Conservation (phyloP, 1,140 invertebrate genomes). For the Lamellibrachia luymesi region DNA sequence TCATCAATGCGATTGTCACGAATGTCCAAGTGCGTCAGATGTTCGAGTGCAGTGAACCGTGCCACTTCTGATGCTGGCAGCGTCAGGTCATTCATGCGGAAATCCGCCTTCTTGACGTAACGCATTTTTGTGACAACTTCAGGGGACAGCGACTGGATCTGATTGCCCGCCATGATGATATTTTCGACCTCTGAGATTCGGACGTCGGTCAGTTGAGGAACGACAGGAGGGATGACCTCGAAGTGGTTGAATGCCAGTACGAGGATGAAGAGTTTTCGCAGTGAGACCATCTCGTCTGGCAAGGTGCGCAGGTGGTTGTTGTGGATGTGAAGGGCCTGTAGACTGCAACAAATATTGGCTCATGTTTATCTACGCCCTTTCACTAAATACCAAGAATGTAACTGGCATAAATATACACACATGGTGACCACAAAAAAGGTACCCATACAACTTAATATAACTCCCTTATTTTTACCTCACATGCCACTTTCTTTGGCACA, state of each 20-base stretch:
- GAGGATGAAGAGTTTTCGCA: slow-evolving; percentile 48
- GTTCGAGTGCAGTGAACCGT: slow-evolving; percentile 48
- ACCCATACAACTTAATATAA: no score
- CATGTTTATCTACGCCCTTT: no score
- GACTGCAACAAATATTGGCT: slow-evolving; percentile 35
- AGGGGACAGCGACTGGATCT: slow-evolving; percentile 40
- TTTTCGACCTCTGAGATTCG: slow-evolving; percentile 44
- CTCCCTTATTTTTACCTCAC: no score
- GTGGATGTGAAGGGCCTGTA: slow-evolving; percentile 52
- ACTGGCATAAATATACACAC: no score
- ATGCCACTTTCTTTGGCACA: no score
- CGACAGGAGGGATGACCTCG: slow-evolving; percentile 43
- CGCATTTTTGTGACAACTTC: slow-evolving; percentile 47
- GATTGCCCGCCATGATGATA: slow-evolving; percentile 56
- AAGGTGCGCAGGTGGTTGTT: slow-evolving; percentile 52
- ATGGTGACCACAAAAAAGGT: no score
- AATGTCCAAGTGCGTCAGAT: slow-evolving; percentile 53
- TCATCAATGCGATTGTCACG: slow-evolving; percentile 50
- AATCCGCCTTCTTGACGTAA: slow-evolving; percentile 54
- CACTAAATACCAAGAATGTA: no score
- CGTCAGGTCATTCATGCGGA: slow-evolving; percentile 53
- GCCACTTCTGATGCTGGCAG: slow-evolving; percentile 49
- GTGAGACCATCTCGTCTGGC: slow-evolving; percentile 45
- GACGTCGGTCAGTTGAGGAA: slow-evolving; percentile 35
- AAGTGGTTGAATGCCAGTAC: slow-evolving; percentile 57